Conservation (phyloP, 2,888 invertebrate genomes). For the Mythimna lalbum region DNA sequence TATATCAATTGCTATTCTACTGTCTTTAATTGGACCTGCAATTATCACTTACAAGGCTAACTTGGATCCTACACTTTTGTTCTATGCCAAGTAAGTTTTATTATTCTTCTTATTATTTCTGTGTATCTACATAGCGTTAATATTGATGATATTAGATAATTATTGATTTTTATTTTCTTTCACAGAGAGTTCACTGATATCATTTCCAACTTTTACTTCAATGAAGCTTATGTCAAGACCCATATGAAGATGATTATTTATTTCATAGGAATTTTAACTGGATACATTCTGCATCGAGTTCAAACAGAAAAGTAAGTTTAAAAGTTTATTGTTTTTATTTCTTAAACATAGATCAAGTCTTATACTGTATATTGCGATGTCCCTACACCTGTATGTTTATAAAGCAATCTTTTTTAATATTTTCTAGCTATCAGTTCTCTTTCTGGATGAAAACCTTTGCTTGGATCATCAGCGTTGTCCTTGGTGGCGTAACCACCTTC, state of each 20-base stretch:
- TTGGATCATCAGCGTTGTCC: conserved; percentile 80
- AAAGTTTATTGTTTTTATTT: not conserved
- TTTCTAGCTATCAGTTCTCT: conserved; percentile 80
- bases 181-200: conserved; percentile 92
- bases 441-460: conserved; percentile 76
- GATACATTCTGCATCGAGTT: conserved; percentile 92
- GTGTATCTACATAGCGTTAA: not conserved
- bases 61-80: conserved; percentile 93
- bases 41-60: conserved; percentile 90
- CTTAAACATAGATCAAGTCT: not conserved
- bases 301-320: conserved; percentile 91
- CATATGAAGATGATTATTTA: conserved; percentile 94
- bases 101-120: not conserved
- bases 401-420: too few species aligned
- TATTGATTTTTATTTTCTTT: conserved; percentile 55
- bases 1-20: conserved; percentile 84
- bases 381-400: not conserved
- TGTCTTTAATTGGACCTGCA: conserved; percentile 90
- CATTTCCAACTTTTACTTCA: conserved; percentile 91
- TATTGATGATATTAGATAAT: not conserved
- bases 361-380: not conserved
- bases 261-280: conserved; percentile 92
- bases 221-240: conserved; percentile 93
- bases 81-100: conserved; percentile 92
- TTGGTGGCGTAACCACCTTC: conserved; percentile 91